Base-by-base conservation (phyloP, 2,113 vertebrate species). In the Hippocampus barbouri region DNA sequence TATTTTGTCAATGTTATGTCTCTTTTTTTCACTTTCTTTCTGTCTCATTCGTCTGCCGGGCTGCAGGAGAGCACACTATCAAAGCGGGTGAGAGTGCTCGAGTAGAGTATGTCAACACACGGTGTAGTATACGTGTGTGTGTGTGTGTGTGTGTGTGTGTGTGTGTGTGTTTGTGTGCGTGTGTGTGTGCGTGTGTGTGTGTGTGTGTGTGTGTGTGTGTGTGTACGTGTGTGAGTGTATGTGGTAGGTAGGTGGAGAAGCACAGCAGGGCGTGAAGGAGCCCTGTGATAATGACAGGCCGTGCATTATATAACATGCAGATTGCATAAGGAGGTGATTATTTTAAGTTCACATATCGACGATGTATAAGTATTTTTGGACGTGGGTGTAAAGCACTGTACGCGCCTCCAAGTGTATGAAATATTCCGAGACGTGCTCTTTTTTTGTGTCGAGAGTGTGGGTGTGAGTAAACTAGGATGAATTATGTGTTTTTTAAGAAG, bases 301-400 rank as follows among this genome's bases (percentile, higher is more conserved):
- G 82, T 82, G 85, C 74, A 88, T 91, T 91, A 91, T 88, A 84
- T 89, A 91, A 91, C 86, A 77, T 86, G 79, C 80, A 88, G 79
- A 89, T 90, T 91, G 89, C 89, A 81, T 90, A 89, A 91, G 87
- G 79, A 82, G 76, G 80, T 83, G 81, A 87, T 84, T 87, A 89
- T 90, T 90, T 90, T 82, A 78, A 79, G 83, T 88, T 77, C 85
- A 85, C 78, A 91, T 89, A 87, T 88, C 76, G 86, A 89, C 76
- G 79, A 85, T 83, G 78, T 87, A 84, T 84, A 88, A 85, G 85
- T 84, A 78, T 69, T 78, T 75, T 82, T 70, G 71, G 51, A 74
- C 23, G 86, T 89, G 82, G 85, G 86, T 62, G 89, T 78, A 56
- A 6, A 71, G 79, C 72, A 72, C 73, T 60, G 41, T 57, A 67